Conservation (phyloP, 2,888 invertebrate species). For the Lutraria lutraria region DNA sequence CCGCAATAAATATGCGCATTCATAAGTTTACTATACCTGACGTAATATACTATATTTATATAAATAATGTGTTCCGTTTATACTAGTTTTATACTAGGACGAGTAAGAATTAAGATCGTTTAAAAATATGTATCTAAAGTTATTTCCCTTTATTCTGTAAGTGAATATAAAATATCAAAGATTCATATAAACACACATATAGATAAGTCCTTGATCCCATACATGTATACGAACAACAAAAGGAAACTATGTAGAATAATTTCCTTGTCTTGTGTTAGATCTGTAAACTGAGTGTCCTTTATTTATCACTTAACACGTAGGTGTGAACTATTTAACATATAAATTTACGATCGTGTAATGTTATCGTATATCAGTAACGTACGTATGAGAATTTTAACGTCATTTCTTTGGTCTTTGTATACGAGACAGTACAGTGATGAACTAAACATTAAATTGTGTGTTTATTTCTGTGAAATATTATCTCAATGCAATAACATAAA, state of each 20-base stretch:
- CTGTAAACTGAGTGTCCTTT: neutral
- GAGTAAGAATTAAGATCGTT: neutral
- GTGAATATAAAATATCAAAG: neutral
- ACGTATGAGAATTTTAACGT: neutral
- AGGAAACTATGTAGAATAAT: neutral
- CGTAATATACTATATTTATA: too few species aligned
- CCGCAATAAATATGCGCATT: too few species aligned
- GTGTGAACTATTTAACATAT: neutral
- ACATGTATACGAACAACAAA: neutral
- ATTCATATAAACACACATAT: too few species aligned
- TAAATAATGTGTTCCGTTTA: too few species aligned
- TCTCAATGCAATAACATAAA: too few species aligned
- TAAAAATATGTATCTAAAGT: neutral
- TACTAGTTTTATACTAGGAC: too few species aligned
- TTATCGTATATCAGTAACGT: conserved; percentile 1
- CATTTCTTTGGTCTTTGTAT: neutral
- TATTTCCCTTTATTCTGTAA: conserved; percentile 2
- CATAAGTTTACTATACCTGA: too few species aligned
- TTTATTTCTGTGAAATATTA: too few species aligned
- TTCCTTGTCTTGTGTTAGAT: neutral
- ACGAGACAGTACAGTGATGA: too few species aligned
- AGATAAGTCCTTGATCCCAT: too few species aligned
- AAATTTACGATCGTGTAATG: neutral
- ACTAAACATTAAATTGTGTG: too few species aligned
- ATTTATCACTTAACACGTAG: neutral